phyloP scores from a whole-genome alignment of 2,888 invertebrate species.

The Microplitis deprimator region DNA sequence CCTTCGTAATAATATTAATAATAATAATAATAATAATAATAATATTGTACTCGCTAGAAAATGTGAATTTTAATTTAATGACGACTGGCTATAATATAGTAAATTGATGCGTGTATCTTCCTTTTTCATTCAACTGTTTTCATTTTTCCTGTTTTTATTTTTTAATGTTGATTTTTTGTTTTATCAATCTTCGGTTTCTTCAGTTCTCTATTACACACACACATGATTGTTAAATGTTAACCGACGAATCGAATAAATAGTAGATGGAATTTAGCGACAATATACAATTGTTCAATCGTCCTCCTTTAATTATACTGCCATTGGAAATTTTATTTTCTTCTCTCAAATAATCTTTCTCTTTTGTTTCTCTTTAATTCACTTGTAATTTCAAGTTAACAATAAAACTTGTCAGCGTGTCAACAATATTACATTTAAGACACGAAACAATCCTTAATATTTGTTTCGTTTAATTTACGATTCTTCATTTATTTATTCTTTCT shows the following conservation, averaged over 20 bases:
- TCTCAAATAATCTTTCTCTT: slow-evolving; percentile 40
- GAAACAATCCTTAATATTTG: not conserved
- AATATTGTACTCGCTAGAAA: slow-evolving; percentile 68
- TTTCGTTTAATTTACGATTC: not conserved
- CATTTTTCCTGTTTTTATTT: slow-evolving; percentile 28
- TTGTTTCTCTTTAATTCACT: slow-evolving; percentile 34
- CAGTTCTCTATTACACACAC: slow-evolving; percentile 30
- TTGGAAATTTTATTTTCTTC: slow-evolving; percentile 41
- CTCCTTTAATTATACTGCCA: slow-evolving; percentile 20
- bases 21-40: slow-evolving; percentile 52
- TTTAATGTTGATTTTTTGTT: slow-evolving; percentile 34
- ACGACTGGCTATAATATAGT: slow-evolving; percentile 66
- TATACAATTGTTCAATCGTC: slow-evolving; percentile 26
- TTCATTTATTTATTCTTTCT: too few species aligned
- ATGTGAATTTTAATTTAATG: slow-evolving; percentile 69
- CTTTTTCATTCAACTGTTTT: slow-evolving; percentile 42
- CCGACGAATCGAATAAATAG: slow-evolving; percentile 33
- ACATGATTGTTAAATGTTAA: slow-evolving; percentile 37
- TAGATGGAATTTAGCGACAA: slow-evolving; percentile 35
- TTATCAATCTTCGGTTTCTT: slow-evolving; percentile 41
- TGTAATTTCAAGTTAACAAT: slow-evolving; percentile 30
- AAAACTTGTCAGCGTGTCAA: slow-evolving; percentile 24
- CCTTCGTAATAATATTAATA: slow-evolving; percentile 52
- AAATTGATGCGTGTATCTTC: slow-evolving; percentile 59
- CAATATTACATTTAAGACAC: slow-evolving; percentile 3